Base-by-base conservation (phyloP, 37 sponge, comb jelly and placozoan species). In the Geodia barretti region DNA sequence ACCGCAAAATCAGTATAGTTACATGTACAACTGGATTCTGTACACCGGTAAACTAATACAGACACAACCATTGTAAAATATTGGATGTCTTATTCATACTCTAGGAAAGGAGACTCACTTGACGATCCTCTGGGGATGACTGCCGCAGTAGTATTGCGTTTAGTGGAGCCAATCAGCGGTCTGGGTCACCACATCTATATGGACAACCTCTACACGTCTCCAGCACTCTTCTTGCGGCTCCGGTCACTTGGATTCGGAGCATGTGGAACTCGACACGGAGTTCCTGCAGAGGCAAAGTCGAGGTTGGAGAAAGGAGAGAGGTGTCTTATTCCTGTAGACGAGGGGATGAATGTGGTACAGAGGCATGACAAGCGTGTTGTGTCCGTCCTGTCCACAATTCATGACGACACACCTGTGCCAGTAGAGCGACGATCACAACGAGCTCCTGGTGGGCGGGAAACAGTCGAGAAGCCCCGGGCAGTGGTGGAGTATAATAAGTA, bases 171-270 rank as follows among this genome's bases (percentile, higher is more conserved):
- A 0, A 60, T 82, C 1, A 21, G 38, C 17, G 25, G 36, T 25
- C 31, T 60, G 41, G 88, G 88, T 0, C 37, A 88, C 39, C 72
- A 72, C 58, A 60, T n/a, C 41, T 85, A 74, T 40, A 41, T 79
- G 23, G 87, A 87, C 62, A 87, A 87, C 42, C 80, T 42, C 65
- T 82, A 88, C 60, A 82, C 83, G 0, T 71, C 78, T 41, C 88
- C 88, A 5, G 14, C 47, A 24, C 73, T 88, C 0, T 75, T 39
- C 39, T 14, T 63, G 0, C 1, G 19, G 0, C 76, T 82, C 1
- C 25, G 36, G 14, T 36, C 34, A n/a, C 9, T 0, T 24, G 81
- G 87, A 29, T 74, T 81, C 36, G 88, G 88, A 5, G 59, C 63
- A 4, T 74, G 76, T 41, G 88, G 88, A 24, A 88, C 88, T 30